Percentiles rank a stretch among this genome's conserved stretches.
These are phyloP conservation scores for Phengaris arion DNA, from an alignment of 2,888 invertebrate genomes.

Conservation along the genomic window DNA sequence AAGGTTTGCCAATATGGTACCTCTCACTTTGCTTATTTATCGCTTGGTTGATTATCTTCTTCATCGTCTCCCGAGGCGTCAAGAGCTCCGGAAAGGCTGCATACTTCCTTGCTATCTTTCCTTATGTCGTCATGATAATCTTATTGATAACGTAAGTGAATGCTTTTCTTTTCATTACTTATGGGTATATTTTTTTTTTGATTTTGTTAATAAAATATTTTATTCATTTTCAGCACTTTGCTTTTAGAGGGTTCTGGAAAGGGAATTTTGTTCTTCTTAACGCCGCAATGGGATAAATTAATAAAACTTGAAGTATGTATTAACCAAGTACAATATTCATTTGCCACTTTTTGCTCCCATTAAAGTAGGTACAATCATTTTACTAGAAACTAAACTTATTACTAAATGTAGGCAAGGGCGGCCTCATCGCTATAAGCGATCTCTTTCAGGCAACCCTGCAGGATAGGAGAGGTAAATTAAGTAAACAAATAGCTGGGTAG, in stretches of 20 bases:
- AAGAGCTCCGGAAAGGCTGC: slow-evolving; percentile 90
- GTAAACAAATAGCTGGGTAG: no score
- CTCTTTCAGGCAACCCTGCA: no score
- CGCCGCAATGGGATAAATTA: slow-evolving; percentile 87
- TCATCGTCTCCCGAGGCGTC: slow-evolving; percentile 85
- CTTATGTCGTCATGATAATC: slow-evolving; percentile 87
- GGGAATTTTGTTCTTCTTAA: slow-evolving; percentile 88
- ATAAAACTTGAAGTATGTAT: slow-evolving; percentile 81
- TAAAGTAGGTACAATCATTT: no score
- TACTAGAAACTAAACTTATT: no score
- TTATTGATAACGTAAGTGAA: slow-evolving; percentile 80
- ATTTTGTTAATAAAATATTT: not conserved
- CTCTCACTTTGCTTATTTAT: slow-evolving; percentile 82
- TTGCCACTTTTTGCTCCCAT: no score
- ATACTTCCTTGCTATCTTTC: slow-evolving; percentile 93
- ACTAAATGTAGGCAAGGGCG: no score
- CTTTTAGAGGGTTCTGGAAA: slow-evolving; percentile 84
- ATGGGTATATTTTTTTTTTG: not conserved
- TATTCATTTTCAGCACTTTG: slow-evolving; percentile 68
- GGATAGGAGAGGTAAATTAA: no score
- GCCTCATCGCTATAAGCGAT: no score
- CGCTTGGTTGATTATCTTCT: slow-evolving; percentile 85
- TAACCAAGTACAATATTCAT: not conserved
- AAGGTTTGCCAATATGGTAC: slow-evolving; percentile 83
- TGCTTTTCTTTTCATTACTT: not conserved